Base-by-base conservation (phyloP, 1,140 invertebrate genomes). In the Cotesia glomerata region DNA sequence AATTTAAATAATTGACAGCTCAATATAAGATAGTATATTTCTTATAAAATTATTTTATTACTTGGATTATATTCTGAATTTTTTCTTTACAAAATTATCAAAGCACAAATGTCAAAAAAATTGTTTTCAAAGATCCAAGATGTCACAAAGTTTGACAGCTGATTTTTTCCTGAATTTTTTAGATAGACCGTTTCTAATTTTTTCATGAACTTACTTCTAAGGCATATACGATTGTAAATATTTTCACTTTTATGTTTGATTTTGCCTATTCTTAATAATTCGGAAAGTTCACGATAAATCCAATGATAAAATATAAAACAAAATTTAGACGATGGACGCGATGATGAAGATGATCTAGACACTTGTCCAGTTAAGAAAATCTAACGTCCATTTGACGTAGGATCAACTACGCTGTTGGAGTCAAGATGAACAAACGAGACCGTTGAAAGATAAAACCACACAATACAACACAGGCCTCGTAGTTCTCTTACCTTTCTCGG, bases 371-470 rank as follows among this genome's bases (percentile, higher is more conserved):
- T 72, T 26, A 67, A 71, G 64, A 54, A 71, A 71, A 75, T 67
- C 73, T 63, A 26, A 63, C 71, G 8, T 16, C 71, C 74, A 74
- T 81, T 81, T 80, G 80, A 81, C 73, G 77, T 69, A 73, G 73
- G 73, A 79, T 63, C 74, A 56, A 71, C 13, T 54, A 56, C 77
- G 58, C 75, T 49, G 74, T 62, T 77, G 75, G 77, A 76, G 75
- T 77, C 77, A 74, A 70, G 76, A 78, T 71, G 79, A 74, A 80
- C 77, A 79, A 82, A 82, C 79, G 77, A 79, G 76, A 64, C 79
- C 77, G 80, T 81, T 82, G 80, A 82, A 80, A 82, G 80, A 82
- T 82, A 81, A 82, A 82, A 82, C 80, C 79, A 72, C 80, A 82
- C 80, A 82, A 82, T 80, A 69, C 80, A 26, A 75, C 74, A 63